Conservation (phyloP, 2,797 vertebrate genomes). For the Sylvia borin region DNA sequence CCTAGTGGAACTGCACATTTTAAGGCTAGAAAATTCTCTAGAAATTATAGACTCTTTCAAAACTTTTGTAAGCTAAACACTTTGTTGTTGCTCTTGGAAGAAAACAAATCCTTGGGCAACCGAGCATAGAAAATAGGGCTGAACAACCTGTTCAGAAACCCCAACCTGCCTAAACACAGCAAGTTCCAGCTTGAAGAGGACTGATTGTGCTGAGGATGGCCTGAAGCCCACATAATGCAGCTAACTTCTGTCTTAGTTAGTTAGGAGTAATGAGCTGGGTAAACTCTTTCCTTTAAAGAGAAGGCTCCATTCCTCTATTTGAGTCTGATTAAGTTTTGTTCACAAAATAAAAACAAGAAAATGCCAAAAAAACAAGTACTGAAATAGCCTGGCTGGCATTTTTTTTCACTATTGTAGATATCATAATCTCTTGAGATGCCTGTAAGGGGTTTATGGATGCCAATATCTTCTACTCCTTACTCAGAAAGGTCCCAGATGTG, state of each 20-base stretch:
- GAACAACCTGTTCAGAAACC: conserved; percentile 67
- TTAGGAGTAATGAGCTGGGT: neutral
- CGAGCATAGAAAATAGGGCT: conserved; percentile 50
- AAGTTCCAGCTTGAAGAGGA: conserved; percentile 61
- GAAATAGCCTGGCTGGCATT: neutral
- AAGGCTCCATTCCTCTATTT: neutral
- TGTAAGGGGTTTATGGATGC: neutral
- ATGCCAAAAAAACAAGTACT: neutral
- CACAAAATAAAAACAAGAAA: neutral
- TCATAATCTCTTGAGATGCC: neutral
- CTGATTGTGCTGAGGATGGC: conserved; percentile 45
- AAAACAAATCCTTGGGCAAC: conserved; percentile 66
- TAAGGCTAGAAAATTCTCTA: neutral
- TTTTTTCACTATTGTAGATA: neutral
- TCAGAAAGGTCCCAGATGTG: conserved; percentile 2
- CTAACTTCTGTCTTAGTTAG: conserved; percentile 49
- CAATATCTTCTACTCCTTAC: neutral
- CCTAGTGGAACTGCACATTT: neutral
- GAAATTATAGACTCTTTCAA: neutral
- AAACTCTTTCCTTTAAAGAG: neutral
- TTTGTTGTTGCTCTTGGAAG: conserved; percentile 44
- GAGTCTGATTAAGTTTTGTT: neutral
- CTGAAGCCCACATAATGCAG: conserved; percentile 44
- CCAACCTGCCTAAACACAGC: conserved; percentile 54
- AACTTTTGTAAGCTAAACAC: conserved; percentile 6